Base-by-base conservation (phyloP, 2,888 invertebrate genomes). In the Spisula solida region DNA sequence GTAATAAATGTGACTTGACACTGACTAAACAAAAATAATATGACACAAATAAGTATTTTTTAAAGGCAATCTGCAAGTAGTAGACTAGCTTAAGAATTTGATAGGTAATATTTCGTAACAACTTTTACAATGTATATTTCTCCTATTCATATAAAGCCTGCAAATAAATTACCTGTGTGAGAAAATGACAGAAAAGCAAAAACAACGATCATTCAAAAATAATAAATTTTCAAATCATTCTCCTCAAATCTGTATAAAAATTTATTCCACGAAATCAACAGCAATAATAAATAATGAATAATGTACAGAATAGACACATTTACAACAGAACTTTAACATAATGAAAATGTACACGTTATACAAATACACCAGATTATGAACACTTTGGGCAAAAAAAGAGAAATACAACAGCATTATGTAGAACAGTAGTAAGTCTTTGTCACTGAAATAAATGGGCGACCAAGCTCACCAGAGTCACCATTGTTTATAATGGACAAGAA, bases 251-350 rank as follows among this genome's bases (percentile, higher is more conserved):
- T 14, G 34, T 75, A 75, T 75, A 75, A 75, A 75, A 75, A 75
- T 75, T 29, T 75, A 75, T 34, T 75, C 31, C 31, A 75, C 25
- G 75, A 75, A 29, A 34, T 75, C 34, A 82, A 70, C 48, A 55
- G 78, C 41, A 75, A 87, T 78, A 87, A 87, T 87, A 87, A 87
- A 87, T 87, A 87, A 34, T 75, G 78, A 82, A 51, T 31, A 83
- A 83, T 83, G 34, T 83, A 83, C 83, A 81, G 31, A 81, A 41
- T 29, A 60, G 51, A 86, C 86, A 86, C 41, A 60, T 81, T 25
- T 81, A 86, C 86, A 86, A 81, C 81, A 86, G 1, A 84, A 56
- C 75, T 81, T n/a, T 51, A 75, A 75, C 75, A 34, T 75, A 75
- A 48, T 51, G 81, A 82, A 79, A 85, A 85, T 85, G 31, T 85